Percentiles rank a stretch among this genome's conserved stretches.
These are phyloP conservation scores for Nothoprocta pentlandii DNA, from an alignment of 2,113 vertebrate genomes.

Conservation along the genomic window DNA sequence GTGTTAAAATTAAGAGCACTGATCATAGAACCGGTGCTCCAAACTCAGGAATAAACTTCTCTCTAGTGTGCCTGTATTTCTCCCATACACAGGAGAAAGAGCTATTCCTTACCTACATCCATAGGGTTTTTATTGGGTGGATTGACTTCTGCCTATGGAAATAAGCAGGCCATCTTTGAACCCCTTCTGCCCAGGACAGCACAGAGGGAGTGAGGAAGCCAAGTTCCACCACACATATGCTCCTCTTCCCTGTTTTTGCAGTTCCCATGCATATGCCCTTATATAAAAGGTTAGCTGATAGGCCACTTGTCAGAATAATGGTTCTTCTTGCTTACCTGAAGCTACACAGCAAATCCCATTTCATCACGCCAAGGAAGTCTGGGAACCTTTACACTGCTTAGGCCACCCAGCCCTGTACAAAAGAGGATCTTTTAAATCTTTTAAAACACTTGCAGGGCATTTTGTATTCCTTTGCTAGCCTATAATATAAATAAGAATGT, in stretches of 20 bases:
- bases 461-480: background rate
- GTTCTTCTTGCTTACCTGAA: background rate
- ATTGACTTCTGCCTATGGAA: background rate
- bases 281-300: background rate
- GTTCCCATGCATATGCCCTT: rapidly evolving
- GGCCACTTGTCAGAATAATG: background rate
- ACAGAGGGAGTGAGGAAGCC: background rate
- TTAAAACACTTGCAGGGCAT: background rate
- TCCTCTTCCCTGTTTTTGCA: background rate
- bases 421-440: background rate
- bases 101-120: background rate
- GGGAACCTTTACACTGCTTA: background rate
- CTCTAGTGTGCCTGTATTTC: background rate
- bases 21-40: background rate
- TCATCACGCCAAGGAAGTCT: background rate
- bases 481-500: background rate
- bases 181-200: background rate
- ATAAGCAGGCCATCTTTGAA: background rate
- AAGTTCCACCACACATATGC: background rate
- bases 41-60: background rate
- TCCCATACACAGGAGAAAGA: background rate
- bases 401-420: background rate
- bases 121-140: background rate
- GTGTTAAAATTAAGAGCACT: background rate
- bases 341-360: background rate